Conservation (phyloP, 2,888 invertebrate genomes). For the Yponomeuta malinellus region DNA sequence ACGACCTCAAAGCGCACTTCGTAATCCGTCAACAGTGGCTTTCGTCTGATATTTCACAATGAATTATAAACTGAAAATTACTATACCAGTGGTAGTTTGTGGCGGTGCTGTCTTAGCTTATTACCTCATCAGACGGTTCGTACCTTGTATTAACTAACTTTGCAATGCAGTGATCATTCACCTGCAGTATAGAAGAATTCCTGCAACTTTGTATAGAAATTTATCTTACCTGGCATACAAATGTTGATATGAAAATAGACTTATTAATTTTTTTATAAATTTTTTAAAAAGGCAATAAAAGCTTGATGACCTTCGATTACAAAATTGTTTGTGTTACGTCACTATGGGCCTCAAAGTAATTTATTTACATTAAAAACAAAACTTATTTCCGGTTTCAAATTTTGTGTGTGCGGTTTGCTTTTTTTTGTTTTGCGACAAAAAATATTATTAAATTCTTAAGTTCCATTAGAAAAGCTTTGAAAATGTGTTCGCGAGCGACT, state of each 20-base stretch:
- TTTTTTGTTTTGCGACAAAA: neutral
- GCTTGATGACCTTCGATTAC: neutral
- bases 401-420: neutral
- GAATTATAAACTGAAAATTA: constrained; percentile 71
- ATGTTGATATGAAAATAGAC: neutral
- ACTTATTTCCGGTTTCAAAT: constrained; percentile 21
- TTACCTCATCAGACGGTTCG: constrained; percentile 74
- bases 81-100: constrained; percentile 69
- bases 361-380: neutral
- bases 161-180: neutral
- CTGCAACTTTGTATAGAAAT: neutral
- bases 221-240: neutral
- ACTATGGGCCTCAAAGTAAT: neutral
- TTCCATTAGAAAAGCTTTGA: constrained; percentile 22
- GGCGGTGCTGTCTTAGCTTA: constrained; percentile 70
- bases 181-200: neutral
- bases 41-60: constrained; percentile 37
- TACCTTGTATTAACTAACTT: constrained; percentile 30
- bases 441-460: neutral
- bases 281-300: too few relatives aligned
- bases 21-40: constrained; percentile 36
- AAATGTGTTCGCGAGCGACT: constrained; percentile 68
- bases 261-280: too few relatives aligned
- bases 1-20: constrained; percentile 39
- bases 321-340: neutral